Evolutionary conservation across 2,888 invertebrate genomes (phyloP).

Genomic region (Minunthozetes semirufus): DNA sequence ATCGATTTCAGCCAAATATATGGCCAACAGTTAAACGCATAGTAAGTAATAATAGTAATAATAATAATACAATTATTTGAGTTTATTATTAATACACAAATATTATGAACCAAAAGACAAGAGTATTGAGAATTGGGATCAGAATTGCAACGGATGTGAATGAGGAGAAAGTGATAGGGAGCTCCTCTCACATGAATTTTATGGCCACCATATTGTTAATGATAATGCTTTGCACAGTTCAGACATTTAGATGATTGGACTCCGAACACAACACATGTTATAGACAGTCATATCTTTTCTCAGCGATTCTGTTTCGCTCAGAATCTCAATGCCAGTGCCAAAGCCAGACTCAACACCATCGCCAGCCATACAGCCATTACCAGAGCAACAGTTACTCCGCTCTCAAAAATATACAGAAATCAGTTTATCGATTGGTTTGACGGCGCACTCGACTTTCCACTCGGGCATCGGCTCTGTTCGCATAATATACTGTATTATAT

Average conservation of each 20-base stretch:
- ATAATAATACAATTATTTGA: background rate
- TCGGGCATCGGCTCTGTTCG: no score
- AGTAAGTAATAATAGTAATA: background rate
- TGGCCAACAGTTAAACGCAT: slow-evolving; percentile 25
- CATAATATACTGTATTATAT: no score
- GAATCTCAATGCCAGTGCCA: background rate
- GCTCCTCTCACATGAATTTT: background rate
- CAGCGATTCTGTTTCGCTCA: background rate
- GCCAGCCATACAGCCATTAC: background rate
- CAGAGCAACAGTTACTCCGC: slow-evolving; percentile 22
- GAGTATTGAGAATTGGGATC: no score
- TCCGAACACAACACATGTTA: slow-evolving; percentile 20
- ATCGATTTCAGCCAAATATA: slow-evolving; percentile 12
- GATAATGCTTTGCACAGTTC: slow-evolving; percentile 9
- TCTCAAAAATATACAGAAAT: background rate
- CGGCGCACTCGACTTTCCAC: background rate
- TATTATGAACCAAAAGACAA: background rate
- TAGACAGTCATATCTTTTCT: background rate
- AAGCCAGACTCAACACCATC: background rate
- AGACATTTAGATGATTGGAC: slow-evolving; percentile 3
- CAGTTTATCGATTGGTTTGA: slow-evolving; percentile 14
- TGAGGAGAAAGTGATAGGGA: no score
- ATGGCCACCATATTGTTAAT: slow-evolving; percentile 24
- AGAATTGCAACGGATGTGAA: no score
- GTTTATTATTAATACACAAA: background rate